A percentile compares a stretch with the other conserved stretches of the same genome.
Evolutionary conservation across 2,797 vertebrate genomes (phyloP).

Genomic region (Pempheris klunzingeri): DNA sequence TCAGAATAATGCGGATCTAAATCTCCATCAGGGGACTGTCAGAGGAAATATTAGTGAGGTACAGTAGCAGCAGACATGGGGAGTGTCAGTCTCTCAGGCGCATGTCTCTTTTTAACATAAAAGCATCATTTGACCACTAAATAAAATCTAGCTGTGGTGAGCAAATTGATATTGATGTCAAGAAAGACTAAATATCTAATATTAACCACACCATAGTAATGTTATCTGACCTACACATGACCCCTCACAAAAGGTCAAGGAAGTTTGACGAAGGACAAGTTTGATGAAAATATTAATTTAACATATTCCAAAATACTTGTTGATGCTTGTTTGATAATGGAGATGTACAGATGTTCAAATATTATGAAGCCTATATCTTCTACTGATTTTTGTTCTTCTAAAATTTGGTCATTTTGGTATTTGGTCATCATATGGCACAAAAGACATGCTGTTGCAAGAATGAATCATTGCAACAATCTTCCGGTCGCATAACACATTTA

Average conservation of each 20-base stretch:
- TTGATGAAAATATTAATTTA: background rate
- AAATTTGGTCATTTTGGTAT: too few species aligned
- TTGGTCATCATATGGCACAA: too few species aligned
- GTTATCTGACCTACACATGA: too few species aligned
- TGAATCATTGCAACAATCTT: background rate
- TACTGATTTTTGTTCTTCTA: accelerated
- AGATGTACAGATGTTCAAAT: background rate
- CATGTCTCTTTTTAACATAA: background rate
- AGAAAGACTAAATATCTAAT: background rate
- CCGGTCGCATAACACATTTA: background rate
- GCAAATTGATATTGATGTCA: background rate
- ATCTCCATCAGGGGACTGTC: slow-evolving; percentile 16
- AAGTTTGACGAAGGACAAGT: background rate
- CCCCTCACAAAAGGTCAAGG: background rate
- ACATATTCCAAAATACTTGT: background rate
- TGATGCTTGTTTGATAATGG: background rate
- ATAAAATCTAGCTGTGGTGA: background rate
- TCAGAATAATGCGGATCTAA: slow-evolving; percentile 21
- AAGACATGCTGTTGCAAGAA: background rate
- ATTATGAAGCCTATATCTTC: too few species aligned
- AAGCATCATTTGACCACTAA: background rate
- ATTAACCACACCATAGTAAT: background rate
- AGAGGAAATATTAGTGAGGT: slow-evolving; percentile 10
- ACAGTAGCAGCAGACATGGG: slow-evolving; percentile 2
- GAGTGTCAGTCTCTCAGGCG: background rate